Evolutionary conservation across 2,797 vertebrate genomes (phyloP).

Genomic region (Diplodus sargus): DNA sequence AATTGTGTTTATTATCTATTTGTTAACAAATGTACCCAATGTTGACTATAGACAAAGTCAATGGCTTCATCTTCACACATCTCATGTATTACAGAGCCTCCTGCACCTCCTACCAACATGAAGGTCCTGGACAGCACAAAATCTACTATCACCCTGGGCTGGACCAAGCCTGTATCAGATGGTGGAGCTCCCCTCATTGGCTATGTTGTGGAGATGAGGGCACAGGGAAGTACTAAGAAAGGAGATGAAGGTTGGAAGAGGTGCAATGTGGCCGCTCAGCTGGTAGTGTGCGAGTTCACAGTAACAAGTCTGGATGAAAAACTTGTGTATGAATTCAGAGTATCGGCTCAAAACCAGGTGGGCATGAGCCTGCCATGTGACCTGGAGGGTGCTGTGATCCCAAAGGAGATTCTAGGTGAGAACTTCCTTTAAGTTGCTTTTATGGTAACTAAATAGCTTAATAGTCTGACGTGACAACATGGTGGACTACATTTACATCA

Average conservation of each 20-base stretch:
- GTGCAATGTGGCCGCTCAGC: conserved; percentile 95
- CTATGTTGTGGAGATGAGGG: conserved; percentile 95
- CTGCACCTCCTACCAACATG: conserved; percentile 94
- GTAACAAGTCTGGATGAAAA: conserved; percentile 92
- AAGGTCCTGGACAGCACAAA: conserved; percentile 95
- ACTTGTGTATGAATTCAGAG: conserved; percentile 94
- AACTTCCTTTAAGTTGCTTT: rapidly evolving
- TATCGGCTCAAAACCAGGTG: conserved; percentile 98
- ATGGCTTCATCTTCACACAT: conserved; percentile 1
- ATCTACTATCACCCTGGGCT: conserved; percentile 90
- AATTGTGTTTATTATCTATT: neutral
- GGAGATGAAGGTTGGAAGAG: conserved; percentile 95
- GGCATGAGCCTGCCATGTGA: conserved; percentile 95
- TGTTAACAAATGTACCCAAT: neutral
- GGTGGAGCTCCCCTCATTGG: conserved; percentile 96
- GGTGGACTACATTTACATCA: neutral
- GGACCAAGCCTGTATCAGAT: conserved; percentile 95
- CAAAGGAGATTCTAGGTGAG: conserved; percentile 95
- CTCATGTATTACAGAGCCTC: conserved; percentile 87
- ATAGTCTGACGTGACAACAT: neutral
- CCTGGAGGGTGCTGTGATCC: conserved; percentile 91
- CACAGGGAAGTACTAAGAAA: conserved; percentile 87
- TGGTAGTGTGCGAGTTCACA: conserved; percentile 93
- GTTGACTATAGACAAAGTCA: neutral
- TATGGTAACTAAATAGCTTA: neutral